phyloP scores from a whole-genome alignment of 2,113 vertebrate species.

The Tenrec ecaudatus region DNA sequence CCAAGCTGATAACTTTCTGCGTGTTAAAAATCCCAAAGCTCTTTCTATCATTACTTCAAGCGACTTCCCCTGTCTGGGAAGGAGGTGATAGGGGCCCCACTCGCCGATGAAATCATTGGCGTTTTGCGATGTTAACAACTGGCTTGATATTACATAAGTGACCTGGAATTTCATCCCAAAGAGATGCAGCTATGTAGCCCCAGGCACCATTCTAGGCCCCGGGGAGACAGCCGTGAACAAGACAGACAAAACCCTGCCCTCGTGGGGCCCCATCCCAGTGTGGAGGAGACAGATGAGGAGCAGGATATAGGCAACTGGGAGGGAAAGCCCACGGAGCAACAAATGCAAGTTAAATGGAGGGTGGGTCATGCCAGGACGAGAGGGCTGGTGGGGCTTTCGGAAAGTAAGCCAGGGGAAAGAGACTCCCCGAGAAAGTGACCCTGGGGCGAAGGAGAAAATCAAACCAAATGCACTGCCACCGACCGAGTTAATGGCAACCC shows the following conservation, averaged over 20 bases:
- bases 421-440: background rate
- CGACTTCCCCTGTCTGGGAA: background rate
- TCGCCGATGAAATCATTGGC: background rate
- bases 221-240: background rate
- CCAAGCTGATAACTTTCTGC: background rate
- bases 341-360: background rate
- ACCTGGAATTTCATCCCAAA: background rate
- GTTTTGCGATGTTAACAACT: background rate
- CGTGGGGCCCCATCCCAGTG: background rate
- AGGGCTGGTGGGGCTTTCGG: background rate
- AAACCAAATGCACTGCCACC: too few relatives aligned
- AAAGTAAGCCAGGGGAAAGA: background rate
- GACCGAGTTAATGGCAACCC: too few relatives aligned
- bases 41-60: background rate
- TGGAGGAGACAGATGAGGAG: background rate
- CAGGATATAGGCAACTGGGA: background rate
- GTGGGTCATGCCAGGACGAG: background rate
- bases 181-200: background rate
- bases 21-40: slow-evolving; percentile 3
- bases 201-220: background rate
- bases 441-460: background rate
- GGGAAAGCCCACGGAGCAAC: background rate
- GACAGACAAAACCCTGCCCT: background rate
- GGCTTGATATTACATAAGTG: background rate
- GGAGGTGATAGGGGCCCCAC: background rate